phyloP scores from a whole-genome alignment of 1,140 invertebrate species.

The Zaprionus capensis region DNA sequence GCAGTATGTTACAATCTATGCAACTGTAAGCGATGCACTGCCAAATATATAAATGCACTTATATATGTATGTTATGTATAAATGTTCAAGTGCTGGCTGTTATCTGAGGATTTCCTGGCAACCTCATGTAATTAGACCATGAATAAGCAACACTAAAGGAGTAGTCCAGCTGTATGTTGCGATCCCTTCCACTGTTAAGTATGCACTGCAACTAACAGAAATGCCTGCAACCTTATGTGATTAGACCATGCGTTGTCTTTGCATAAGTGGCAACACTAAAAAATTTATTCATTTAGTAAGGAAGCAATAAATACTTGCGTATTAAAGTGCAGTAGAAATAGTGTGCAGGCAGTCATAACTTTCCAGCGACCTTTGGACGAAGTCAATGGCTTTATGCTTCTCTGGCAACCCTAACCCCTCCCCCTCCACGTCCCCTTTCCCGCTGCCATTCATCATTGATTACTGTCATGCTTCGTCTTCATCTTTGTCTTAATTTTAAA shows the following conservation, averaged over 20 bases:
- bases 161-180: too few relatives aligned
- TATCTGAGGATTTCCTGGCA: too few relatives aligned
- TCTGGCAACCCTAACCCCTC: neutral
- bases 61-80: too few relatives aligned
- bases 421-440: neutral
- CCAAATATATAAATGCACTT: too few relatives aligned
- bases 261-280: neutral
- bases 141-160: too few relatives aligned
- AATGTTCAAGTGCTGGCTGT: too few relatives aligned
- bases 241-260: neutral
- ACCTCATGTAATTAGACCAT: too few relatives aligned
- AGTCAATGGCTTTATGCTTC: neutral
- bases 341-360: neutral
- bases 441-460: constrained; percentile 57
- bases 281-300: neutral
- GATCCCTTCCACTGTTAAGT: neutral
- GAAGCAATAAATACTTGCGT: neutral
- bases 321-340: neutral
- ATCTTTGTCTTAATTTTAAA: constrained; percentile 61
- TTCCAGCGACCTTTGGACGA: neutral
- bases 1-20: neutral
- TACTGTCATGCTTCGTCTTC: constrained; percentile 66
- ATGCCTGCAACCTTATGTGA: neutral
- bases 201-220: neutral
- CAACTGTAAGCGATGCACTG: too few relatives aligned